Evolutionary conservation across 1,140 invertebrate species (phyloP).

Genomic region (Gryon sp.): DNA sequence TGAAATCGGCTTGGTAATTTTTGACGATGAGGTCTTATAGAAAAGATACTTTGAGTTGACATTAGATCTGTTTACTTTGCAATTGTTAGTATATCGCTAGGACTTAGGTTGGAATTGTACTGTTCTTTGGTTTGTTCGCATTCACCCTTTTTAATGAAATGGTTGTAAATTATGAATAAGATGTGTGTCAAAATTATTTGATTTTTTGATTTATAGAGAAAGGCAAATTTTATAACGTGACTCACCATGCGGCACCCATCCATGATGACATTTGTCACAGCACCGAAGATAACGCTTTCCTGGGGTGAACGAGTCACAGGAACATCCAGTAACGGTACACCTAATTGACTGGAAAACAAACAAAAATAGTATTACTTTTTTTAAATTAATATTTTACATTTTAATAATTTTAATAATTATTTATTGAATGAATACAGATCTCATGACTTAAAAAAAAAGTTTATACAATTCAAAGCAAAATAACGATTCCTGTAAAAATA

Average conservation of each 20-base stretch:
- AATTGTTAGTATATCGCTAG: no score
- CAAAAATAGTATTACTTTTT: constrained; percentile 8
- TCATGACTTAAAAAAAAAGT: no score
- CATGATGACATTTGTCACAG: constrained; percentile 87
- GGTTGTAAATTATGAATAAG: constrained; percentile 7
- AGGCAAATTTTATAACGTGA: constrained; percentile 35
- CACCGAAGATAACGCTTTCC: constrained; percentile 85
- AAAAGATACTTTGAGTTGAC: no score
- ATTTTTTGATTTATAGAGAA: constrained; percentile 11
- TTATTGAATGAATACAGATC: no score
- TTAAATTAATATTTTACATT: not conserved
- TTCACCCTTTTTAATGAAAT: constrained; percentile 14
- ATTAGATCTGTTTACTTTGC: no score
- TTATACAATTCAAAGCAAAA: no score
- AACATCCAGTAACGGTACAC: constrained; percentile 85
- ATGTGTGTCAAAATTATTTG: constrained; percentile 25
- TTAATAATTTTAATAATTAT: not conserved
- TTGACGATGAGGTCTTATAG: no score
- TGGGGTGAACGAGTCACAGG: constrained; percentile 88
- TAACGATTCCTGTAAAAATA: no score
- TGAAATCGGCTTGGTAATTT: no score
- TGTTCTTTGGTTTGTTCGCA: no score
- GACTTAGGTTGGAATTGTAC: no score
- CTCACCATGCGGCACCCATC: constrained; percentile 90
- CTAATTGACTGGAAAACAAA: constrained; percentile 83